phyloP scores from a whole-genome alignment of 2,888 invertebrate genomes.

The Pseudococcus viburni region DNA sequence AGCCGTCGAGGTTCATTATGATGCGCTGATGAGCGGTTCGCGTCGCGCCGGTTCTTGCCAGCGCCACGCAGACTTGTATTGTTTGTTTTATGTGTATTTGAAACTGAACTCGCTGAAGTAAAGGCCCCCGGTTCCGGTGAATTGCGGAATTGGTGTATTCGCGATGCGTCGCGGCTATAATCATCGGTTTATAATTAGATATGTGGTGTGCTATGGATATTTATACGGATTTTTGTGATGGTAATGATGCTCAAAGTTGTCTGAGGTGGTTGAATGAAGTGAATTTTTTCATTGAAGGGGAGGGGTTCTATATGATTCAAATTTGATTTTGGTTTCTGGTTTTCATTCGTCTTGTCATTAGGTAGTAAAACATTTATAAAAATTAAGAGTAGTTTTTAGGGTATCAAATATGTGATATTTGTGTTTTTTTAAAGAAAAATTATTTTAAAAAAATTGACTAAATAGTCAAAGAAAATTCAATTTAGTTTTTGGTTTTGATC shows the following conservation, averaged over 20 bases:
- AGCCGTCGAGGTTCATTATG: neutral
- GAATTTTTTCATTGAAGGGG: neutral
- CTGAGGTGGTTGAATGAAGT: neutral
- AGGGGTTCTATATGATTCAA: too few relatives aligned
- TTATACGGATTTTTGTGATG: neutral
- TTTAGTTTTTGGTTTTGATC: too few relatives aligned
- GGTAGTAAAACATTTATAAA: too few relatives aligned
- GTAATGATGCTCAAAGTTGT: neutral
- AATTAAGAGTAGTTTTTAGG: too few relatives aligned
- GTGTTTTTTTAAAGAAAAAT: too few relatives aligned
- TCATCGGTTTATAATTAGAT: constrained; percentile 16
- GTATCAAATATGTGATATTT: too few relatives aligned
- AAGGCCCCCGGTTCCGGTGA: neutral
- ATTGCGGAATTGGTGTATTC: neutral
- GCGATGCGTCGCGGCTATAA: neutral
- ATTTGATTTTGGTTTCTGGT: too few relatives aligned
- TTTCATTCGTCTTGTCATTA: too few relatives aligned
- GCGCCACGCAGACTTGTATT: neutral
- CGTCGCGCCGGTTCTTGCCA: neutral
- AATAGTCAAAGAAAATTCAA: too few relatives aligned
- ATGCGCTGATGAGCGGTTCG: neutral
- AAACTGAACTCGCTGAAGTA: neutral
- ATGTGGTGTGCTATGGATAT: neutral
- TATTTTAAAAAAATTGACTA: too few relatives aligned
- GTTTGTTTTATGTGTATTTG: neutral